These are phyloP conservation scores for Nerophis ophidion DNA, from an alignment of 2,113 vertebrate genomes.

Conservation along the genomic window DNA sequence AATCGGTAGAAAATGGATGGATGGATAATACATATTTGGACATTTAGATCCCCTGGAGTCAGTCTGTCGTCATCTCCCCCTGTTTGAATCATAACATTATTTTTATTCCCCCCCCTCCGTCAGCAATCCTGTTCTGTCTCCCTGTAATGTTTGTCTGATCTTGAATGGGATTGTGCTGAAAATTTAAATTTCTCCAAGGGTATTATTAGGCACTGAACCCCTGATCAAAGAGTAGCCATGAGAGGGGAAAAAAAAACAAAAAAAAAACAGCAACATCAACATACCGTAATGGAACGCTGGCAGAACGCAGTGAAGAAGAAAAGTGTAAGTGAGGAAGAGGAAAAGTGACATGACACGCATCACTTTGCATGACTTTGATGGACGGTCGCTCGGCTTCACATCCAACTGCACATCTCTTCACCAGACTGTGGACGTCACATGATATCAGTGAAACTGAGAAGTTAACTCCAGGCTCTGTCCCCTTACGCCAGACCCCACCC, in stretches of 20 bases:
- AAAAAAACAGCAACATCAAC: background rate
- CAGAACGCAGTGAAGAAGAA: conserved; percentile 11
- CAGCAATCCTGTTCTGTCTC: too few relatives aligned
- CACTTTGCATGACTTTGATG: conserved; percentile 53
- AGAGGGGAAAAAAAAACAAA: too few relatives aligned
- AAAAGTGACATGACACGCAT: conserved; percentile 44
- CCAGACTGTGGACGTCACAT: conserved; percentile 65
- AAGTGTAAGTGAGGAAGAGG: conserved; percentile 14
- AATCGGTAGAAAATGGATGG: too few relatives aligned
- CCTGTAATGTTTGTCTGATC: too few relatives aligned
- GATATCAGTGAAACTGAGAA: conserved; percentile 61
- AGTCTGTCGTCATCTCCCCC: too few relatives aligned
- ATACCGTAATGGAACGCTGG: conserved; percentile 5
- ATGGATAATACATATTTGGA: too few relatives aligned
- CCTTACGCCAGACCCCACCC: background rate
- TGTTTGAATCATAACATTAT: too few relatives aligned
- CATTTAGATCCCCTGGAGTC: too few relatives aligned
- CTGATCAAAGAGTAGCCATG: background rate
- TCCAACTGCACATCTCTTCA: conserved; percentile 49
- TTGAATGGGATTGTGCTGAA: too few relatives aligned
- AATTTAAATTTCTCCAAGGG: too few relatives aligned
- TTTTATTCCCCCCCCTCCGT: too few relatives aligned
- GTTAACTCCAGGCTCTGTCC: conserved; percentile 52
- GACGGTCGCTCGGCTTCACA: conserved; percentile 51
- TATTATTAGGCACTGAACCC: too few relatives aligned